These are phyloP conservation scores for Myotis yumanensis DNA, from an alignment of 2,113 vertebrate genomes.

Conservation along the genomic window DNA sequence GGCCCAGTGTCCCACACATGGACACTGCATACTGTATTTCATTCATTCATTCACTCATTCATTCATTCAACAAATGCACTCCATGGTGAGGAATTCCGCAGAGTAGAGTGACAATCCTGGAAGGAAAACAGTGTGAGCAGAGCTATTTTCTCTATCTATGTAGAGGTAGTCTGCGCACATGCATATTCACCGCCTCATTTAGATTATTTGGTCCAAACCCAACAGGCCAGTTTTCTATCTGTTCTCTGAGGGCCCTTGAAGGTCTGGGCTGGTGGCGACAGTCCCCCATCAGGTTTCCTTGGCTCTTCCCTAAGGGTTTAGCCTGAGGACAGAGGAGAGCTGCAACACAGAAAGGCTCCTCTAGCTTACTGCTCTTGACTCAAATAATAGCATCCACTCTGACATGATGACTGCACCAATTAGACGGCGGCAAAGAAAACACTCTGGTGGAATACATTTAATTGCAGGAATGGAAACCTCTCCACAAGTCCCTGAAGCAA, in stretches of 20 bases:
- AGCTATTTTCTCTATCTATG: background rate
- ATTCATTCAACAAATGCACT: background rate
- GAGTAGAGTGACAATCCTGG: background rate
- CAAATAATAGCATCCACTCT: slow-evolving; percentile 45
- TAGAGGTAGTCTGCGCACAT: background rate
- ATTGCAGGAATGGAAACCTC: background rate
- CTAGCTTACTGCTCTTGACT: slow-evolving; percentile 52
- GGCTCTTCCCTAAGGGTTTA: background rate
- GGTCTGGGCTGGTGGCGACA: background rate
- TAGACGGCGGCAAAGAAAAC: slow-evolving; percentile 40
- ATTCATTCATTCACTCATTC: background rate
- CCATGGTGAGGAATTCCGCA: background rate
- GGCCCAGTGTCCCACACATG: background rate
- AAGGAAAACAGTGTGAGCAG: background rate
- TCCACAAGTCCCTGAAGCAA: background rate
- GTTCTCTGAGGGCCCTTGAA: background rate
- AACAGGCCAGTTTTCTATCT: background rate
- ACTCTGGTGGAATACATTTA: slow-evolving; percentile 2
- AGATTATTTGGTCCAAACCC: background rate
- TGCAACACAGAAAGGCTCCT: background rate
- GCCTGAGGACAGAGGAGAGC: background rate
- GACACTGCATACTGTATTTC: background rate
- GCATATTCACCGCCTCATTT: background rate
- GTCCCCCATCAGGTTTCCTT: background rate
- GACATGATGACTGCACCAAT: slow-evolving; percentile 27